Base-by-base conservation (phyloP, 92 coral and sea anemone species). In the Palythoa grandiflora region DNA sequence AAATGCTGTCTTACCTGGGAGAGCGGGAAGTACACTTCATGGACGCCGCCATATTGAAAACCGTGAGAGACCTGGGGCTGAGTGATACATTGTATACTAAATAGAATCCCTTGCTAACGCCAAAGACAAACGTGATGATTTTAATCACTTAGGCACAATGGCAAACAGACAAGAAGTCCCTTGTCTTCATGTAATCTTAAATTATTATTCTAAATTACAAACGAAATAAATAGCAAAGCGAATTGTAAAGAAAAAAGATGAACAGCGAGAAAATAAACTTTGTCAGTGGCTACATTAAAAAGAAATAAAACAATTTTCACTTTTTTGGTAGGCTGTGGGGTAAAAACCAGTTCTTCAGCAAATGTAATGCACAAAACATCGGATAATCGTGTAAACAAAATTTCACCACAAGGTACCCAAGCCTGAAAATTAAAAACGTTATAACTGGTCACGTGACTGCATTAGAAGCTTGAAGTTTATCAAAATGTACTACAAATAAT, bases 71-170 rank as follows among this genome's bases (percentile, higher is more conserved):
- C 28, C 28, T 28, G 28, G 28, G 28, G 0, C 28, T 28, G 28
- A 28, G 28, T 28, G 28, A 28, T 28, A 28, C 28, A 68, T 5
- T 36, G 12, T 68, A 36, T 68, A 53, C 60, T 1, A 53, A 53
- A 53, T 53, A 52, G 55, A 52, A 6, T 52, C 48, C 78, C 78
- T 73, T 73, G 78, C 78, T 73, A 74, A 35, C 79, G 79, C 79
- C n/a, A 74, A 74, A 74, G 79, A 74, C 79, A 74, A 74, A 74
- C 53, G 79, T 10, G 44, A 74, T 51, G 60, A 44, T 78, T 51
- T 28, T 28, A 28, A 28, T 38, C 61, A 51, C 38, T 51, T 13
- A 35, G 8, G 68, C 83, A 78, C 65, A 78, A 78, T 28, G 28
- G 28, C 28, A 51, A 38, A 65, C 68, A 78, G 37, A 78, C 63